Percentiles rank a stretch among this genome's conserved stretches.
Evolutionary conservation across 2,113 vertebrate species (phyloP).

Genomic region (Carlito syrichta): DNA sequence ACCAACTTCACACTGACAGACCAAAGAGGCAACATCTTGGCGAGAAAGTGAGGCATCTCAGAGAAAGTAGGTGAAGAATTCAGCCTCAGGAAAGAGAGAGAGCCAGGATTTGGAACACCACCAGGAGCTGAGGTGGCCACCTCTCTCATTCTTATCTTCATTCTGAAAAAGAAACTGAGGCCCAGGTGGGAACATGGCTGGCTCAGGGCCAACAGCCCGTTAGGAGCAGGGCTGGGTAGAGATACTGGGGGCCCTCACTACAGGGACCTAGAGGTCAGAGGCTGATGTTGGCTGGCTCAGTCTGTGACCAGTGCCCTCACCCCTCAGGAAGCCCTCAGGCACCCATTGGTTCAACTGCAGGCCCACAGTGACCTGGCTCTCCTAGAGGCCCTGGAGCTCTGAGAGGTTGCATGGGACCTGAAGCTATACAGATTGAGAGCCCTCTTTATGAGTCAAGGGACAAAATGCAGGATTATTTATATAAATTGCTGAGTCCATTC

Average conservation of each 20-base stretch:
- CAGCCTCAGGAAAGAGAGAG: neutral
- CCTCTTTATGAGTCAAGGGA: neutral
- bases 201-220: neutral
- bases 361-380: neutral
- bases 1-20: neutral
- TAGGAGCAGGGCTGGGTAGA: neutral
- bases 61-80: neutral
- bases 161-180: neutral
- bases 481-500: neutral
- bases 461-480: neutral
- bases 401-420: neutral
- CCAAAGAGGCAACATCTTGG: neutral
- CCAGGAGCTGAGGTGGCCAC: neutral
- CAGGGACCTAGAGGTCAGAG: too few relatives aligned
- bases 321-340: neutral
- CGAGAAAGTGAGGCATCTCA: neutral
- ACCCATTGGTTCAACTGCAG: neutral
- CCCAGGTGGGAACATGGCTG: neutral
- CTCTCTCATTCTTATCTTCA: neutral
- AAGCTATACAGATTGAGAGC: neutral
- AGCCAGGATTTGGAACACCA: rapidly evolving
- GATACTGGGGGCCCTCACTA: neutral
- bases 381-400: neutral
- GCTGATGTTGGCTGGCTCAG: neutral
- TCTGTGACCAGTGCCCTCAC: neutral